Percentiles rank a stretch among this genome's conserved stretches.
These are phyloP conservation scores for Siniperca chuatsi DNA, from an alignment of 2,113 vertebrate genomes.

Conservation along the genomic window DNA sequence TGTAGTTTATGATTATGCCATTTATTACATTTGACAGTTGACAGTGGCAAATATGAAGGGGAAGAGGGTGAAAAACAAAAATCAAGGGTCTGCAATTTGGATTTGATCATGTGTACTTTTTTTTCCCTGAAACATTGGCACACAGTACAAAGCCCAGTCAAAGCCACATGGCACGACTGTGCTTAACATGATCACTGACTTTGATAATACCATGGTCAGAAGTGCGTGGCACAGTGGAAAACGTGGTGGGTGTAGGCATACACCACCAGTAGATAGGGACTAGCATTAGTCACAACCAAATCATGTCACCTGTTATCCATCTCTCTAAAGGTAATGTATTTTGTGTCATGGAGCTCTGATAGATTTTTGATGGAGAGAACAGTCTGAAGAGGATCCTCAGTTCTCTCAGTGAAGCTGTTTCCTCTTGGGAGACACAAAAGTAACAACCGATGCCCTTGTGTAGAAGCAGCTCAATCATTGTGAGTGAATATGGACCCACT, in stretches of 20 bases:
- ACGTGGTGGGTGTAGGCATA: not conserved
- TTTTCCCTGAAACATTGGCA: not conserved
- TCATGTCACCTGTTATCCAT: constrained; percentile 37
- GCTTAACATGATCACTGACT: not conserved
- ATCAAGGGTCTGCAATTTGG: constrained; percentile 1
- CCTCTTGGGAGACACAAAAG: constrained; percentile 23
- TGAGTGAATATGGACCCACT: not conserved
- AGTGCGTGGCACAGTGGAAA: not conserved
- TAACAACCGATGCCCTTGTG: not conserved
- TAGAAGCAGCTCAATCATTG: not conserved
- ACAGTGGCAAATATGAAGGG: not conserved
- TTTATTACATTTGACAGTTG: not conserved
- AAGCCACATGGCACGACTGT: not conserved
- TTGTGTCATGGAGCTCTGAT: constrained; percentile 45
- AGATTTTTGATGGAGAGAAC: constrained; percentile 49
- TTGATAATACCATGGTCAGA: not conserved
- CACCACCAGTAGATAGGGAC: not conserved
- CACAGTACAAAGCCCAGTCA: not conserved
- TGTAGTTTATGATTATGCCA: not conserved
- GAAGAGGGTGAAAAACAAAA: not conserved
- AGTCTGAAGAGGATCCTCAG: constrained; percentile 33
- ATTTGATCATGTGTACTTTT: not conserved
- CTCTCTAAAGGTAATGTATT: constrained; percentile 36
- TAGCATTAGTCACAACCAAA: constrained; percentile 39
- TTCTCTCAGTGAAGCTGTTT: constrained; percentile 34